Conservation (phyloP, 2,888 invertebrate species). For the Scaptomyza caliginosa region DNA sequence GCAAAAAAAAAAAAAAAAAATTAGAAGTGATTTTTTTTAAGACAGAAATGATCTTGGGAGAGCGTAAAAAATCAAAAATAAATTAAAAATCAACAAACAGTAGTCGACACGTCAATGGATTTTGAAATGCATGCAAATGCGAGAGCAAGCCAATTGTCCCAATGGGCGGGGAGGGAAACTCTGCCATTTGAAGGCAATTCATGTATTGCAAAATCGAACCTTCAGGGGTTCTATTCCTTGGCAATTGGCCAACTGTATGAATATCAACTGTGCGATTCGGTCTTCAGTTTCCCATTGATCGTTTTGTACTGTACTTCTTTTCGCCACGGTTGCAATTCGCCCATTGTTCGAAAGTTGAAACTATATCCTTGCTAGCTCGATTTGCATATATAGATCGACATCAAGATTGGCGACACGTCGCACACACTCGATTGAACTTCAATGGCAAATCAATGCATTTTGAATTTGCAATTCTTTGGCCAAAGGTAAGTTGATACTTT, state of each 20-base stretch:
- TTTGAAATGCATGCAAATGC: slow-evolving; percentile 75
- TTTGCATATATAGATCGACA: slow-evolving; percentile 59
- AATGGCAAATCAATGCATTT: slow-evolving; percentile 69
- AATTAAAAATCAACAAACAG: slow-evolving; percentile 81
- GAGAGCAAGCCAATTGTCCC: slow-evolving; percentile 54
- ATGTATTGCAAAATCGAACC: slow-evolving; percentile 62
- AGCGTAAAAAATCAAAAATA: slow-evolving; percentile 75
- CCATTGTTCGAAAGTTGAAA: slow-evolving; percentile 68
- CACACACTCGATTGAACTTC: slow-evolving; percentile 72
- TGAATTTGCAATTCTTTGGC: slow-evolving; percentile 44
- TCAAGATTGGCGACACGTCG: slow-evolving; percentile 50
- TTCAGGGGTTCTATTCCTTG: slow-evolving; percentile 14
- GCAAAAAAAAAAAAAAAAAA: slow-evolving; percentile 24
- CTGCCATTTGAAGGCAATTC: slow-evolving; percentile 52
- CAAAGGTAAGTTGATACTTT: slow-evolving; percentile 62
- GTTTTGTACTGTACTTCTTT: slow-evolving; percentile 36
- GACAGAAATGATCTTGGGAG: slow-evolving; percentile 34
- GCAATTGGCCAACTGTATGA: slow-evolving; percentile 46
- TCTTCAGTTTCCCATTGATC: slow-evolving; percentile 30
- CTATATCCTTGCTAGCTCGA: slow-evolving; percentile 51
- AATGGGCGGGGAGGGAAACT: background rate
- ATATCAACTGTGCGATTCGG: slow-evolving; percentile 31
- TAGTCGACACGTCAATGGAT: slow-evolving; percentile 72
- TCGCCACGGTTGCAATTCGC: slow-evolving; percentile 75
- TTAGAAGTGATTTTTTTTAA: too few species aligned